phyloP scores from a whole-genome alignment of 2,888 invertebrate species.

The Peribatodes rhomboidaria region DNA sequence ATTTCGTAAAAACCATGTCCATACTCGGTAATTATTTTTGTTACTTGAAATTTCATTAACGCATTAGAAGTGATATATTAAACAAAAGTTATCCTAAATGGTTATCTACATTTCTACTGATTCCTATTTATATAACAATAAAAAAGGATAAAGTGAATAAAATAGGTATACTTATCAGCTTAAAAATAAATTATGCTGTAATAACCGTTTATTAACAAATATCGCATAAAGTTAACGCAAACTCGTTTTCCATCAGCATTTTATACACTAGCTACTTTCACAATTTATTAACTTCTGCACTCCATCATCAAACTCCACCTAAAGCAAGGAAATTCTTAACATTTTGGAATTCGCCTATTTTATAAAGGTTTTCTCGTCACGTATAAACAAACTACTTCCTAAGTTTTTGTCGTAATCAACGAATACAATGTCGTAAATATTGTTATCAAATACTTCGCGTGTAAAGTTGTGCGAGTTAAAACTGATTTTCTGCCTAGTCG shows the following conservation, averaged over 20 bases:
- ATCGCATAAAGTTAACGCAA: conserved; percentile 57
- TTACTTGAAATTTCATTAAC: conserved; percentile 13
- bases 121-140: conserved; percentile 62
- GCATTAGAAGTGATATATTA: conserved; percentile 29
- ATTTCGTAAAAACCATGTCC: conserved; percentile 20
- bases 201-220: conserved; percentile 61
- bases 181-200: conserved; percentile 75
- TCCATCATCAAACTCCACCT: conserved; percentile 35
- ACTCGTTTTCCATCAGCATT: conserved; percentile 35
- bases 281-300: conserved; percentile 33
- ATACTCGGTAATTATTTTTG: conserved; percentile 1
- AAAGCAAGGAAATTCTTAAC: conserved; percentile 44
- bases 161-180: conserved; percentile 66
- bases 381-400: conserved; percentile 45
- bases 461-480: conserved; percentile 46
- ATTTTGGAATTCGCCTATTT: conserved; percentile 41
- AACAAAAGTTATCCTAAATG: conserved; percentile 59
- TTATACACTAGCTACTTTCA: conserved; percentile 35
- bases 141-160: conserved; percentile 58
- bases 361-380: conserved; percentile 40
- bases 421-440: conserved; percentile 44
- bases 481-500: conserved; percentile 34
- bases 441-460: conserved; percentile 47
- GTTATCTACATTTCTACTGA: conserved; percentile 84
- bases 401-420: conserved; percentile 40